phyloP scores from a whole-genome alignment of 1,140 invertebrate genomes.

The Drosophila navojoa region DNA sequence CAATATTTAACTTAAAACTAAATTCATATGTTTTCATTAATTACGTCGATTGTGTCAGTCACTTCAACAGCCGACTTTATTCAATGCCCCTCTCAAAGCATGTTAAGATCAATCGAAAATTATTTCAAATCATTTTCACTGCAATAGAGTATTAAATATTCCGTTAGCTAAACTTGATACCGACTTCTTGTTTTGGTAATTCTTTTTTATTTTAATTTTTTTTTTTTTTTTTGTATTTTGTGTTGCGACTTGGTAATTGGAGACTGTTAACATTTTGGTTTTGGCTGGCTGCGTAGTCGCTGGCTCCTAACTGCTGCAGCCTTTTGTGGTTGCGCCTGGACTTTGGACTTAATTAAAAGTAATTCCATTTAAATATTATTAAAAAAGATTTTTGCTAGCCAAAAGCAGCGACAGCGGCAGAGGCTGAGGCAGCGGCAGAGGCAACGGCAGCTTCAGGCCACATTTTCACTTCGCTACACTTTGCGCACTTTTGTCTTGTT shows the following conservation, averaged over 20 bases:
- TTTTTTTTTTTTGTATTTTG: constrained; percentile 11
- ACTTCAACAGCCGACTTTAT: too few species aligned
- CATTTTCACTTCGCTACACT: constrained; percentile 38
- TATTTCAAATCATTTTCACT: not conserved
- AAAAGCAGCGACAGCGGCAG: constrained; percentile 16
- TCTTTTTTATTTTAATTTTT: not conserved
- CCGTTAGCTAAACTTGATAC: not conserved
- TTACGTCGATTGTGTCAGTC: too few species aligned
- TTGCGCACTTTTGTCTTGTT: not conserved
- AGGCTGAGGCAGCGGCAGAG: constrained; percentile 22
- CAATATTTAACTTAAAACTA: too few species aligned
- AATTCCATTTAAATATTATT: constrained; percentile 79
- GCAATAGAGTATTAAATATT: not conserved
- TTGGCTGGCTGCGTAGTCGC: constrained; percentile 29
- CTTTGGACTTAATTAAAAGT: constrained; percentile 76
- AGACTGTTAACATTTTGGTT: constrained; percentile 74
- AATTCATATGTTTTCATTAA: too few species aligned
- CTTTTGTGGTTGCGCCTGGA: constrained; percentile 65
- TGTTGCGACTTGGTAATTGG: constrained; percentile 66
- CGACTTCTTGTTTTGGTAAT: not conserved
- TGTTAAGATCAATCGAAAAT: too few species aligned
- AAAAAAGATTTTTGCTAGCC: constrained; percentile 53
- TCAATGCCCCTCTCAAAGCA: too few species aligned
- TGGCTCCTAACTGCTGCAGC: constrained; percentile 26
- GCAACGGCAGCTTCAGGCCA: constrained; percentile 49